Base-by-base conservation (phyloP, 2,797 vertebrate genomes). In the Agapornis canus region DNA sequence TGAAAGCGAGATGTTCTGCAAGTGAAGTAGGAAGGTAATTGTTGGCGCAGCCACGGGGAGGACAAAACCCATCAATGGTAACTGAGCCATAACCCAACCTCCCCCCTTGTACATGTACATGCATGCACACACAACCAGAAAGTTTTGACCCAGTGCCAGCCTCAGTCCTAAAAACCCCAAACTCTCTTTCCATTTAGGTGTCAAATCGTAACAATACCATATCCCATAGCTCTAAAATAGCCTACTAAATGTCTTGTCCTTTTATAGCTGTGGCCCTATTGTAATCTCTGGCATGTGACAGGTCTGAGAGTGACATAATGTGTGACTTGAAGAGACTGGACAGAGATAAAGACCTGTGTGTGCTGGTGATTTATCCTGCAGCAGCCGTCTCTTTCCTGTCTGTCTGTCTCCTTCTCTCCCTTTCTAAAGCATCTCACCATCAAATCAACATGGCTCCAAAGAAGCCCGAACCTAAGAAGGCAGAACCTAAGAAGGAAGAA, bases 401-500 rank as follows among this genome's bases (percentile, higher is more conserved):
- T 54, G 1, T 37, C 52, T 70, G 31, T 72, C 69, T 45, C 70
- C 68, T n/a, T 3, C 32, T 8, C 26, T 65, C 19, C 48, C 32
- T 68, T 66, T 42, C 60, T 11, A 23, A 39, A 29, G 6, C 84
- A 13, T 42, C 63, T 57, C 37, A 43, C 23, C 66, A 60, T 68
- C 73, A 75, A 75, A 48, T 68, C 64, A 81, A 70, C 60, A 99
- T 99, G 99, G 98, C 99, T 52, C 99, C 99, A 22, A 99, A 99
- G 97, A 99, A 98, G 68, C 98, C 98, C 0, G 98, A 98, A 15
- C 98, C 97, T 7, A 98, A 99, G 98, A 99, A 99, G 72, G 98
- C 99, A 6, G 99, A 99, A 26, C 98, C 98, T 7, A 98, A 99
- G 98, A 99, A 99, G 91, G 99, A 99, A 84, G 99, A 99, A 19